phyloP scores from a whole-genome alignment of 2,113 vertebrate species.

The Dasyurus viverrinus region DNA sequence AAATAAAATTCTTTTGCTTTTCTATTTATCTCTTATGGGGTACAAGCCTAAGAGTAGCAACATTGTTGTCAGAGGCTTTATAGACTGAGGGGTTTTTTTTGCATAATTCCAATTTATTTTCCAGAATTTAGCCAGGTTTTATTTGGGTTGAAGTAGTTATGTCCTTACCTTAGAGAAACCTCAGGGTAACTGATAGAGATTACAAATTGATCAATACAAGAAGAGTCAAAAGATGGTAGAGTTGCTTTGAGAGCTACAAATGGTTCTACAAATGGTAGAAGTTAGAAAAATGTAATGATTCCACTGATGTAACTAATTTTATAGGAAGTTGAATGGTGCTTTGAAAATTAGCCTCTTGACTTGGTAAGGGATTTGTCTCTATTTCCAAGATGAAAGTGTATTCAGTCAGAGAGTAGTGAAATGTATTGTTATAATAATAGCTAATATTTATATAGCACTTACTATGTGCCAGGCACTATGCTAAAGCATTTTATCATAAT shows the following conservation, averaged over 20 bases:
- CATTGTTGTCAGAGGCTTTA: too few relatives aligned
- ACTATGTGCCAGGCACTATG: too few relatives aligned
- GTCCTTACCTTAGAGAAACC: neutral
- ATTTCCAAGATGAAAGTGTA: neutral
- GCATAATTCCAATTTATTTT: too few relatives aligned
- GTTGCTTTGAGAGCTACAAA: neutral
- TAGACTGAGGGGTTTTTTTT: too few relatives aligned
- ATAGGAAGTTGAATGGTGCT: neutral
- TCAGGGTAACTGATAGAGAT: too few relatives aligned
- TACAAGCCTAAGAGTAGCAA: too few relatives aligned
- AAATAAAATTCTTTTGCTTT: too few relatives aligned
- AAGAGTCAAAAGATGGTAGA: neutral
- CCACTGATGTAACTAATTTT: slow-evolving; percentile 5
- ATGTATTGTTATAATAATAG: neutral
- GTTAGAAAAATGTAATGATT: neutral
- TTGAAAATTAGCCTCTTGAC: slow-evolving; percentile 12
- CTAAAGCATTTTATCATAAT: too few relatives aligned
- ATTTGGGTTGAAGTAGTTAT: neutral
- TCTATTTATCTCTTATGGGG: too few relatives aligned
- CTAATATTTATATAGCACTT: neutral
- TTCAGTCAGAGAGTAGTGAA: slow-evolving; percentile 6
- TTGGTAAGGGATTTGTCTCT: slow-evolving; percentile 16
- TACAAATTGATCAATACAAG: neutral
- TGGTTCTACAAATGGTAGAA: neutral
- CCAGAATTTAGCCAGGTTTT: neutral